A percentile compares a stretch with the other conserved stretches of the same genome.
phyloP scores from a whole-genome alignment of 2,113 vertebrate genomes.

The Dunckerocampus dactyliophorus region DNA sequence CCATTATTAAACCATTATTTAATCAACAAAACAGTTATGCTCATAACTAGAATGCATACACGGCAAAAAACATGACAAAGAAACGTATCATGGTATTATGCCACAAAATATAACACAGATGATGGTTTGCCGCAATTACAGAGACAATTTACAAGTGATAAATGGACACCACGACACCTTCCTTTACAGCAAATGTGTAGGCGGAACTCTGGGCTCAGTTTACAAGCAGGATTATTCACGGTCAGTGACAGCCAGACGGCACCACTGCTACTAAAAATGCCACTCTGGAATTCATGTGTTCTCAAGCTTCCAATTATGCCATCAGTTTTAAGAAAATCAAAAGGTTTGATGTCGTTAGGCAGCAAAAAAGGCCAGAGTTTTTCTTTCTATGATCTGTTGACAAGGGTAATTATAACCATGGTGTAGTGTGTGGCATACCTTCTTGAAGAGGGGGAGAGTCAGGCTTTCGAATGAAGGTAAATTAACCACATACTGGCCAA shows the following conservation, averaged over 20 bases:
- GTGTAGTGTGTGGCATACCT: constrained; percentile 69
- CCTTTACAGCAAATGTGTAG: constrained; percentile 43
- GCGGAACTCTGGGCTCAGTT: constrained; percentile 49
- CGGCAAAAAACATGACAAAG: not conserved
- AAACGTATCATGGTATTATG: not conserved
- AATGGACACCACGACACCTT: constrained; percentile 46
- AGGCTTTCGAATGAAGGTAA: constrained; percentile 85
- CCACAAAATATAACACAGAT: not conserved
- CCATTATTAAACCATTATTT: not conserved
- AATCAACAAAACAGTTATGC: not conserved
- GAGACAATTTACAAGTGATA: constrained; percentile 37
- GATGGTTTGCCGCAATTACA: constrained; percentile 33
- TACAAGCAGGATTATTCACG: constrained; percentile 60
- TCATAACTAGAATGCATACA: not conserved
- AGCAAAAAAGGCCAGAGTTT: constrained; percentile 17
- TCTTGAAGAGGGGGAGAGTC: constrained; percentile 82
- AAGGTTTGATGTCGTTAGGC: constrained; percentile 44
- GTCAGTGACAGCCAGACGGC: constrained; percentile 67
- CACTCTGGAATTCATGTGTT: constrained; percentile 59
- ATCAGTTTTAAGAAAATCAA: constrained; percentile 48
- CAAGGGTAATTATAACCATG: constrained; percentile 17
- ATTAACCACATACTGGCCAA: constrained; percentile 89
- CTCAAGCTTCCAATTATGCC: constrained; percentile 58
- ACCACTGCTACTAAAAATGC: constrained; percentile 62
- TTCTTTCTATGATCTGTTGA: constrained; percentile 41